Evolutionary conservation across 2,888 invertebrate genomes (phyloP), one percentile per base, ranked within the genome.

Genomic region (Brachypalpus laphriformis): DNA sequence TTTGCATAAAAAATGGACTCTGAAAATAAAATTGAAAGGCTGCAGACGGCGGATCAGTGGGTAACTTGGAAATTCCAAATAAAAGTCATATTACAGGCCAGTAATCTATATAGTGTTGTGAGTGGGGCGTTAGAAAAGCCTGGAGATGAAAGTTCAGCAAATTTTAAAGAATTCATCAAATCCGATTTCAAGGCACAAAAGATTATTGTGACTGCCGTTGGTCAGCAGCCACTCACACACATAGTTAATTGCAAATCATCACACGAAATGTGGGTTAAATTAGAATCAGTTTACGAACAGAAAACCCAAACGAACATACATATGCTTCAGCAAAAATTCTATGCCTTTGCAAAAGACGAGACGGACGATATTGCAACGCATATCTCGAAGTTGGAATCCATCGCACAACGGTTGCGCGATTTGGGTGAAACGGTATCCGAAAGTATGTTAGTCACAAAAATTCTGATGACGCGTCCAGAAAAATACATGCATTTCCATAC

Each of bases 241-340:
- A 66, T 82, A 11, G 47, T 87, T 5, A 70, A 72, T 18, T 86
- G 82, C 31, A 59, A 61, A 31, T 51, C 70, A 6, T 45, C 81
- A 1, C 49, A 42, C 14, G 77, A 78, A 25, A 85, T 86, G 82
- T 87, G 76, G 86, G 8, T n/a, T 7, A 82, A 86, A 54, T 18
- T 87, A 8, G 31, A 80, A n/a, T 31, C 49, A 6, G 59, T 90
- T 0, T 90, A 88, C 71, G 90, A 90, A 65, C 89, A 89, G 65
- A 90, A 89, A 78, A 82, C 88, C 0, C 88, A 88, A 25, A 89
- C 88, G 0, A 89, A 81, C 28, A 74, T 90, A 1, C 89, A 90
- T 86, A 87, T 89, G n/a, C 40, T 90, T 0, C 90, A 89, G 42
- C 89, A 90, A 42, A 61, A 88, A n/a, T 87, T 87, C 56, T 87